A percentile compares a stretch with the other conserved stretches of the same genome.
These are phyloP conservation scores for Syrista parreyssii DNA, from an alignment of 2,888 invertebrate genomes.

Conservation along the genomic window DNA sequence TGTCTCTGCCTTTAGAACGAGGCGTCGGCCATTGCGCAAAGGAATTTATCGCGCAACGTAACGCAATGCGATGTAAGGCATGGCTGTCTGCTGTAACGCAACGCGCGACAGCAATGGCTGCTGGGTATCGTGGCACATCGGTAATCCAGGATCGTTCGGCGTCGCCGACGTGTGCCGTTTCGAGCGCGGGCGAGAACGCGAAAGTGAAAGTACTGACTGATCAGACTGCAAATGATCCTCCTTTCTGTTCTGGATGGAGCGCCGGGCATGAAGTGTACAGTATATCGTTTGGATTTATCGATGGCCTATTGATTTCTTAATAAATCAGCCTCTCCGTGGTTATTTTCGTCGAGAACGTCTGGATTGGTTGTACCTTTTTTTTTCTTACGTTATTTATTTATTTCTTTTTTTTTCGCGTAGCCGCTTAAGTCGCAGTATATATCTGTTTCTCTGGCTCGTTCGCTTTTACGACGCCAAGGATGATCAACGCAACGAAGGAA, in stretches of 20 bases:
- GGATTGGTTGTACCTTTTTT: not conserved
- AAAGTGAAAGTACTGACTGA: not conserved
- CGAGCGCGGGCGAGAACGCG: not conserved
- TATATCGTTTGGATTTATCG: not conserved
- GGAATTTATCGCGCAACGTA: not conserved
- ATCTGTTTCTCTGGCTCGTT: not conserved
- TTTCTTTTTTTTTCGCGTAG: not conserved
- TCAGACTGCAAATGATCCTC: not conserved
- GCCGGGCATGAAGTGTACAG: not conserved
- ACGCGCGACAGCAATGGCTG: not conserved
- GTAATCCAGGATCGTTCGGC: not conserved
- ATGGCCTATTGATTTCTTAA: not conserved
- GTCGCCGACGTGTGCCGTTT: not conserved
- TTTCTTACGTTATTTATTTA: not conserved
- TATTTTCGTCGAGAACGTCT: not conserved
- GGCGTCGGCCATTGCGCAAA: not conserved
- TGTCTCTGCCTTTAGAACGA: not conserved
- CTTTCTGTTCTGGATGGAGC: not conserved
- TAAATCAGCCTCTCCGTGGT: not conserved
- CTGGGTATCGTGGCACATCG: not conserved
- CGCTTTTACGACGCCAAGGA: not conserved
- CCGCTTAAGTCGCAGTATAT: not conserved
- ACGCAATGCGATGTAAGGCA: not conserved
- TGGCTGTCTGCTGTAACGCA: not conserved
- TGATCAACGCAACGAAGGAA: not conserved